These are phyloP conservation scores for Aptenodytes forsteri DNA, from an alignment of 2,113 vertebrate genomes.

Conservation along the genomic window DNA sequence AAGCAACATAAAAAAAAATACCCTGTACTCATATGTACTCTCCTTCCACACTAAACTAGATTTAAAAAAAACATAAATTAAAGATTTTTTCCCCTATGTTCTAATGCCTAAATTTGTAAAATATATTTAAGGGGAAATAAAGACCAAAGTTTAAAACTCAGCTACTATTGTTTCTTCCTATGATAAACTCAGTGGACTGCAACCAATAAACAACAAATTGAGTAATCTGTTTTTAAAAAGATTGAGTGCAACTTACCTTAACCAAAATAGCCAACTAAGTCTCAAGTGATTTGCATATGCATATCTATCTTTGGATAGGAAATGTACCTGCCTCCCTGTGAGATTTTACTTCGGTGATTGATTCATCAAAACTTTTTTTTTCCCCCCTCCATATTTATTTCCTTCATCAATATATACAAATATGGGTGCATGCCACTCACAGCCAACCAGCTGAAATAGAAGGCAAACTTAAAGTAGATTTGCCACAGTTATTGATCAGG, in stretches of 20 bases:
- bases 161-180: neutral
- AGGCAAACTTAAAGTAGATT: neutral
- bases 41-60: neutral
- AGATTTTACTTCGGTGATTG: neutral
- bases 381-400: fast-evolving
- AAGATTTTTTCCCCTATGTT: neutral
- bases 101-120: neutral
- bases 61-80: neutral
- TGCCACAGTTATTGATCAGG: neutral
- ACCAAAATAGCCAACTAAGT: neutral
- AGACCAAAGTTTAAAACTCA: neutral
- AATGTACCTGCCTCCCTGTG: neutral
- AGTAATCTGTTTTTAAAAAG: neutral
- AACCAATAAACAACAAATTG: neutral
- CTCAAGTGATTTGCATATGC: neutral
- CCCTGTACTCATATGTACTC: neutral
- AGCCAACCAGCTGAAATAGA: neutral
- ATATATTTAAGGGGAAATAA: neutral
- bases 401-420: neutral
- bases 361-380: neutral
- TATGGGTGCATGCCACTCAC: neutral
- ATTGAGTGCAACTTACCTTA: neutral
- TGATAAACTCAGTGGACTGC: neutral
- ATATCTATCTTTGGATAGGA: neutral
- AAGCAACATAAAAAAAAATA: neutral